Evolutionary conservation across 2,888 invertebrate species (phyloP), one percentile per base, ranked within the genome.

Genomic region (Tenthredo notha): DNA sequence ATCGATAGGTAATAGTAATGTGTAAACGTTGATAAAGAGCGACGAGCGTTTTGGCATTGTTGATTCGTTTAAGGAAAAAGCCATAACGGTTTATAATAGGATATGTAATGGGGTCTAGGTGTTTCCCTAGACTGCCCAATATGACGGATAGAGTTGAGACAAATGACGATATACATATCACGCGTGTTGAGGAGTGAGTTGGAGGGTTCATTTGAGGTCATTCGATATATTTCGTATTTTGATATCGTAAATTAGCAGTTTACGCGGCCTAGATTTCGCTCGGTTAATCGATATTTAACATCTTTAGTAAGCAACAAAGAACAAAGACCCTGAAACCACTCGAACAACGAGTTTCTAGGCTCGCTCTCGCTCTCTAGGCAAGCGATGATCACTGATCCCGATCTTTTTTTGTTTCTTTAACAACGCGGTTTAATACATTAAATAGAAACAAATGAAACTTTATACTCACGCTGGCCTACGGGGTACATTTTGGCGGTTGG

Each of bases 391-490:
- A 43, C 15, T 25, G 40, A 43, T 25, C 40, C 43, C 21, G 72
- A 74, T 74, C 40, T 40, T 74, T 74, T 74, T 74, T 43, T 43
- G 72, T 74, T 74, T 74, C 43, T 4, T 43, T 43, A 74, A 43
- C 25, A 74, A n/a, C 43, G 72, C 43, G 72, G 10, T 21, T 74
- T n/a, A 15, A 74, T 43, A 43, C 72, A 40, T n/a, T 25, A 12
- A 25, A 61, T 12, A 74, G 18, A 43, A 74, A 74, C 43, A 43
- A 74, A 43, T 54, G 37, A 77, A 50, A 37, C 2, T 7, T 10
- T 21, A 58, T 80, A 61, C 58, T 80, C 80, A 96, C 96, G 95
- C 94, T 95, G 96, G 93, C 95, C 96, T 93, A 95, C 95, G 92
- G 96, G 96, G 94, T 95, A 95, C 96, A 96, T 96, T 93, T 93